Base-by-base conservation (phyloP, 2,797 vertebrate genomes). In the Myripristis murdjan region DNA sequence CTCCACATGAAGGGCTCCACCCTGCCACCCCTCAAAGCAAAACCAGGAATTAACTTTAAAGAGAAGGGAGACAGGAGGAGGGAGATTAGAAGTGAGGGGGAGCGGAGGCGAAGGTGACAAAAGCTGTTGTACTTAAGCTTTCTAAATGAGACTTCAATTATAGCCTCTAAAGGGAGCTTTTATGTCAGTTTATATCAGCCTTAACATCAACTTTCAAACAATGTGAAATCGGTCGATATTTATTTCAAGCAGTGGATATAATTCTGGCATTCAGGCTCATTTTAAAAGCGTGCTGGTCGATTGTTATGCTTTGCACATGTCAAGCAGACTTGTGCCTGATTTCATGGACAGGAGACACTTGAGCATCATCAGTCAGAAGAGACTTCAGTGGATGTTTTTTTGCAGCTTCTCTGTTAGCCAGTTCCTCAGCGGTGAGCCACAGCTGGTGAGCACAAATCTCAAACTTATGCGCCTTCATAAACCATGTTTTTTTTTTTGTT, bases 381-480 rank as follows among this genome's bases (percentile, higher is more conserved):
- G 44, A 10, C 28, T 44, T 22, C 14, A 37, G 14, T n/a, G 35
- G 49, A 52, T 69, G 33, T 26, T 35, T 70, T 70, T 70, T 54
- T 28, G 28, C 41, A 55, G 46, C 59, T 5, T 55, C 44, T 54
- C 16, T 54, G 37, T 14, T 46, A 51, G 35, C 58, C 20, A 9
- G 3, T 28, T 33, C 26, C 20, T 22, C 46, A 47, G 52, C 20
- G 35, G 20, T 51, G 20, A 46, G 5, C 26, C 28, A 10, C 46
- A 33, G 43, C 15, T 28, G 46, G 41, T 46, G 46, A 61, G 31
- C 33, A 57, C 60, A 41, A 12, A 14, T 22, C n/a, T 14, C n/a
- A 14, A 7, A 15, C n/a, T 37, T 56, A 18, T 47, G 28, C 41
- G 7, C 18, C 23, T 26, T 11, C 44, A 15, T 14, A 43, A 8